These are phyloP conservation scores for Tiphia femorata DNA, from an alignment of 2,888 invertebrate species.

Conservation along the genomic window DNA sequence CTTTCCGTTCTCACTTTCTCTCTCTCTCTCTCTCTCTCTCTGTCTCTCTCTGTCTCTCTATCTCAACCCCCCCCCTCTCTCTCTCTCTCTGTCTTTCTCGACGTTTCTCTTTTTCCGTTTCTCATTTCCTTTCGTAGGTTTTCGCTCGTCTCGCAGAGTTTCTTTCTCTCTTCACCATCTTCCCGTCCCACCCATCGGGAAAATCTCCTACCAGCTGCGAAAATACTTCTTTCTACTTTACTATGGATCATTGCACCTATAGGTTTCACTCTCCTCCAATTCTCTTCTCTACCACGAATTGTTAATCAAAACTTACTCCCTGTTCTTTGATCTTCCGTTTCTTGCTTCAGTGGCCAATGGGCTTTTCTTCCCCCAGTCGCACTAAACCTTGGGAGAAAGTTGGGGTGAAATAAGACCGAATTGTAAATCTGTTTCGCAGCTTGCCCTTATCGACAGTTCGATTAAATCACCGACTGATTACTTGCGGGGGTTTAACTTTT, in stretches of 20 bases:
- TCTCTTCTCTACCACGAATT: slow-evolving; percentile 26
- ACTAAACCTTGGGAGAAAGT: no score
- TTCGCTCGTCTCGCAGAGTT: slow-evolving; percentile 4
- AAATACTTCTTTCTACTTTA: slow-evolving; percentile 34
- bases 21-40: not conserved
- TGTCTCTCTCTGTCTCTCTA: not conserved
- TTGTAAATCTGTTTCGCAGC: no score
- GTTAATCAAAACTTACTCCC: slow-evolving; percentile 30
- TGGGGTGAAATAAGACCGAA: no score
- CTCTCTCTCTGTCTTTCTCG: slow-evolving; percentile 2
- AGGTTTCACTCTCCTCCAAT: slow-evolving; percentile 37
- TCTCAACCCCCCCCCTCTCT: no score
- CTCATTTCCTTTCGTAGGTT: not conserved
- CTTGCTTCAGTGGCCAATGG: no score
- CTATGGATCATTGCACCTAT: slow-evolving; percentile 42
- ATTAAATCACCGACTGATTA: no score
- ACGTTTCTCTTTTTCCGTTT: not conserved
- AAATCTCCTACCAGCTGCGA: slow-evolving; percentile 28
- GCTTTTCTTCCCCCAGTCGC: no score
- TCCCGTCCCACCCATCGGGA: slow-evolving; percentile 4
- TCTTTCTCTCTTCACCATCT: slow-evolving; percentile 12
- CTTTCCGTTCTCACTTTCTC: slow-evolving; percentile 15
- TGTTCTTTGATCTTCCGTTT: not conserved
- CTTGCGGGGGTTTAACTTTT: no score
- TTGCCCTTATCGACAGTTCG: no score